Evolutionary conservation across 2,888 invertebrate genomes (phyloP).

Genomic region (Cecidostiba fungosa): DNA sequence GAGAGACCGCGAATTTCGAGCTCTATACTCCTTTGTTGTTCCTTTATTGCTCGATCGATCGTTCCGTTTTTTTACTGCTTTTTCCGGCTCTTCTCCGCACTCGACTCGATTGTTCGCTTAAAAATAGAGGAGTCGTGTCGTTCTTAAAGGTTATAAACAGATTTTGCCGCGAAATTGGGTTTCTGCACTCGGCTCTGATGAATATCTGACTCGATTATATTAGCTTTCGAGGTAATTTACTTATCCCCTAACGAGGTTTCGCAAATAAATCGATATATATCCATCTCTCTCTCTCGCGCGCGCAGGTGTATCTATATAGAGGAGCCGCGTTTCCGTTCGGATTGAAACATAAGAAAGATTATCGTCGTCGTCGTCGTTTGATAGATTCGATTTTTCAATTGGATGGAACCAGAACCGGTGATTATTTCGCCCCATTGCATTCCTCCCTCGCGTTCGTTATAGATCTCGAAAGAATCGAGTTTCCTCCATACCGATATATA

Average conservation of each 20-base stretch:
- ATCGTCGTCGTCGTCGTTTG: neutral
- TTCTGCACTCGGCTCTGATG: neutral
- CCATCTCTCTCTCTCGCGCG: too few species aligned
- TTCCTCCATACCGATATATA: neutral
- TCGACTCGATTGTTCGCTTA: neutral
- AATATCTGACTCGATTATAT: too few species aligned
- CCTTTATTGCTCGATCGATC: neutral
- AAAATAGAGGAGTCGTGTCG: neutral
- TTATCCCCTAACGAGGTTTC: too few species aligned
- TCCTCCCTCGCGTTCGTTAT: constrained; percentile 19
- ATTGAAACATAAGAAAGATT: constrained; percentile 26
- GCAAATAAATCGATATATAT: too few species aligned
- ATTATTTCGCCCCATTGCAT: constrained; percentile 57
- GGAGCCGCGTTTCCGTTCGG: neutral
- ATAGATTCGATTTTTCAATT: constrained; percentile 51
- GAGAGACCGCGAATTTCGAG: neutral
- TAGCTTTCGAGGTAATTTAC: too few species aligned
- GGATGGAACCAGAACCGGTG: constrained; percentile 35
- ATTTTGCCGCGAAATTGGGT: neutral
- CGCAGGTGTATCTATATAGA: neutral
- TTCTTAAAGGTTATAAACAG: neutral
- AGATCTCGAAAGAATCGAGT: constrained; percentile 35
- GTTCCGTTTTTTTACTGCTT: neutral
- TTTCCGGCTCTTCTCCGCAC: neutral
- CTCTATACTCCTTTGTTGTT: neutral